A percentile compares a stretch with the other conserved stretches of the same genome.
Evolutionary conservation across 1,140 invertebrate genomes (phyloP).

Genomic region (Drosophila sproati): DNA sequence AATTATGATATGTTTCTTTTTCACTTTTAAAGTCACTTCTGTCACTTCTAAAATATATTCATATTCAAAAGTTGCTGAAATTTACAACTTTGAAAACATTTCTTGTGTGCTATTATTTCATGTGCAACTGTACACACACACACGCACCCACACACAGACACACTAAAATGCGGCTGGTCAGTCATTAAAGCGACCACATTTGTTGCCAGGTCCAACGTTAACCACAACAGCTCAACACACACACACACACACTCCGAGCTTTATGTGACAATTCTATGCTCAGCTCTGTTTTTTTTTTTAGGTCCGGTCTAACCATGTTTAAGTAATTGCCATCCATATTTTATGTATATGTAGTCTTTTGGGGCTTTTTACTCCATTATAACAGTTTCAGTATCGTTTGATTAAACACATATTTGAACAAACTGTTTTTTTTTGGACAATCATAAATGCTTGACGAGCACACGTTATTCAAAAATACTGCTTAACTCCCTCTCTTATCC

Average conservation of each 20-base stretch:
- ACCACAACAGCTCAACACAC: conserved; percentile 29
- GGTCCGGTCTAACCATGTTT: conserved; percentile 23
- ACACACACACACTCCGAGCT: conserved; percentile 6
- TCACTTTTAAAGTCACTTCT: no score
- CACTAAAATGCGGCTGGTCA: conserved; percentile 5
- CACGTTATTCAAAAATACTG: no score
- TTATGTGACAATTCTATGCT: conserved; percentile 21
- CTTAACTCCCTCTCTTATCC: no score
- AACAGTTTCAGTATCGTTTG: no score
- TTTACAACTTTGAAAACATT: no score
- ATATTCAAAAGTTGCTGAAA: no score
- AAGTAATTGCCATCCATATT: conserved; percentile 30
- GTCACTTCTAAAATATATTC: no score
- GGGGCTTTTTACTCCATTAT: conserved; percentile 26
- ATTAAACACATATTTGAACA: no score
- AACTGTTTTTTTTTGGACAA: no score
- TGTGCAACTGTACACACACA: not conserved
- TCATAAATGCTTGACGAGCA: no score
- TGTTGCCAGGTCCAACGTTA: conserved; percentile 35
- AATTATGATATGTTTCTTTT: no score
- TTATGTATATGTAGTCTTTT: conserved; percentile 12
- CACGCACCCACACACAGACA: conserved; percentile 8
- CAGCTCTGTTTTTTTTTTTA: not conserved
- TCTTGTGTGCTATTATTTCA: no score
- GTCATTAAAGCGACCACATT: conserved; percentile 48